These are phyloP conservation scores for Cephus nigrinus DNA, from an alignment of 2,888 invertebrate species.

Conservation along the genomic window DNA sequence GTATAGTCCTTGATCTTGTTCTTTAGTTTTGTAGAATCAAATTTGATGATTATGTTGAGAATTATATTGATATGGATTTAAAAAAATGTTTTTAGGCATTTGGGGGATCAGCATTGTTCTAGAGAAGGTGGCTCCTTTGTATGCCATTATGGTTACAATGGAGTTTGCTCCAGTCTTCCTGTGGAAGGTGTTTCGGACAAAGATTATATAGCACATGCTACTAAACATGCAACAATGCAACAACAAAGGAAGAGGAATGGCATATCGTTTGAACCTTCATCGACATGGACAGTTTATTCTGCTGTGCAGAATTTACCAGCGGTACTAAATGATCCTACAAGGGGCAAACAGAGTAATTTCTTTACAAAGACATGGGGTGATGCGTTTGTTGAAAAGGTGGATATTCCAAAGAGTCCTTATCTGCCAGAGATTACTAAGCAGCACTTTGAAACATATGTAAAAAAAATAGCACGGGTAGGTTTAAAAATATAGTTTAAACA, in stretches of 20 bases:
- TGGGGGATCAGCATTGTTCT: constrained; percentile 83
- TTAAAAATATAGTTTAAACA: neutral
- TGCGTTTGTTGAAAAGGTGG: constrained; percentile 85
- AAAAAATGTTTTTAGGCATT: constrained; percentile 72
- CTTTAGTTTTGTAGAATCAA: neutral
- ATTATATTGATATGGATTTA: neutral
- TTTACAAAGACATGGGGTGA: constrained; percentile 99
- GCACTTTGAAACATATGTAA: constrained; percentile 89
- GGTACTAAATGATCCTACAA: constrained; percentile 93
- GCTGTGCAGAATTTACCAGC: constrained; percentile 95
- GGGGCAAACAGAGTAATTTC: constrained; percentile 90
- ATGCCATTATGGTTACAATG: constrained; percentile 89
- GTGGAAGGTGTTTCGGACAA: constrained; percentile 88
- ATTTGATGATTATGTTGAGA: neutral
- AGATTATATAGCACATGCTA: constrained; percentile 89
- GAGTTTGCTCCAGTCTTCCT: constrained; percentile 87
- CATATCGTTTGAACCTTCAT: constrained; percentile 50
- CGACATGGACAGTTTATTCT: constrained; percentile 86
- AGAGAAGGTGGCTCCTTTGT: constrained; percentile 88
- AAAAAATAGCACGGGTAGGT: constrained; percentile 73
- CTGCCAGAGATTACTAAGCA: constrained; percentile 84
- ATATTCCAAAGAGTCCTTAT: constrained; percentile 81
- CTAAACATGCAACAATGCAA: constrained; percentile 69
- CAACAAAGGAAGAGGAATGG: constrained; percentile 68
- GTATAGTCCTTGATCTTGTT: neutral